Conservation (phyloP, 2,113 vertebrate genomes). For the Rousettus leschenaultii region DNA sequence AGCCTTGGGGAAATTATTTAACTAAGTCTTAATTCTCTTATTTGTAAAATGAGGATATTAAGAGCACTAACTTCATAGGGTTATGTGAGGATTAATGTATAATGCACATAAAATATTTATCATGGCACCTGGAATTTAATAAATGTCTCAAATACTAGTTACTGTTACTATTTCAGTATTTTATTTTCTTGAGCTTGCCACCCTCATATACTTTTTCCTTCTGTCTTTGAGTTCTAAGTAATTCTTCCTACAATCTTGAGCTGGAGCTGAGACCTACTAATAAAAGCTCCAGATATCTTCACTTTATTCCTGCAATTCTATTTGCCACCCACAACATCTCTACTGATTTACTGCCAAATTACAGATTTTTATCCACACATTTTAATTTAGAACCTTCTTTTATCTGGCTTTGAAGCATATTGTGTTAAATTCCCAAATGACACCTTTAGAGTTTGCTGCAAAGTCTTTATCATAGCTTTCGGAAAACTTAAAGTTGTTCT, state of each 20-base stretch:
- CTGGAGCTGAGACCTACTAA: neutral
- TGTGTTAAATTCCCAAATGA: slow-evolving; percentile 62
- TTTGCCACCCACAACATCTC: slow-evolving; percentile 5
- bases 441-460: slow-evolving; percentile 9
- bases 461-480: slow-evolving; percentile 31
- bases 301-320: slow-evolving; percentile 24
- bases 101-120: neutral
- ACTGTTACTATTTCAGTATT: neutral
- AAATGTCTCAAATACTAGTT: neutral
- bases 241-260: neutral
- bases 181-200: neutral
- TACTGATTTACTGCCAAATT: neutral
- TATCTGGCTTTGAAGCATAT: slow-evolving; percentile 38
- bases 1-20: neutral
- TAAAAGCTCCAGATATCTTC: neutral
- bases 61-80: neutral
- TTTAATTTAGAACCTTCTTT: slow-evolving; percentile 55
- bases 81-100: neutral
- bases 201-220: neutral
- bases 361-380: slow-evolving; percentile 40
- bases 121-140: neutral
- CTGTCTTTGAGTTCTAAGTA: neutral
- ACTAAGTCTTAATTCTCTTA: neutral
- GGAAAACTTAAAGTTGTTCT: slow-evolving; percentile 70
- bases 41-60: neutral